phyloP scores from a whole-genome alignment of 2,113 vertebrate genomes.

The Tamias sibiricus region DNA sequence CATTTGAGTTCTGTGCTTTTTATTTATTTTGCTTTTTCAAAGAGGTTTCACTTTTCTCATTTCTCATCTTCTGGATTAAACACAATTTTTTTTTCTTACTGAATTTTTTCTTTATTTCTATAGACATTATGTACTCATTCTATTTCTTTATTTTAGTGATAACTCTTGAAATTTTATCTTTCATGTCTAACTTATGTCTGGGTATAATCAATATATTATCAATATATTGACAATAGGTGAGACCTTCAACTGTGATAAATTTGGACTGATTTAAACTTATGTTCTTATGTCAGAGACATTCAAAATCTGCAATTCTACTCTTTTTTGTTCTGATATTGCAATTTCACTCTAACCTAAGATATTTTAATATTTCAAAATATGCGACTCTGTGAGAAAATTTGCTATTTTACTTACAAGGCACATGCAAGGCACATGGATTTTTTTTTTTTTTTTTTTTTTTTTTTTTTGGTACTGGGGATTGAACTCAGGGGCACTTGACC shows the following conservation, averaged over 20 bases:
- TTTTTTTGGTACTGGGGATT: too few relatives aligned
- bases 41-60: not conserved
- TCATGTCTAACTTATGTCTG: conserved; percentile 40
- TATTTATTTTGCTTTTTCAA: not conserved
- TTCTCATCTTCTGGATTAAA: conserved; percentile 3
- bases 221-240: not conserved
- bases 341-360: not conserved
- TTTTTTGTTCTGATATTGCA: conserved; percentile 34
- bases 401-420: conserved; percentile 25
- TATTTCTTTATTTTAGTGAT: conserved; percentile 46
- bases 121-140: not conserved
- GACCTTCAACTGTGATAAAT: not conserved
- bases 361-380: conserved; percentile 53
- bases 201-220: not conserved
- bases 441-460: too few relatives aligned
- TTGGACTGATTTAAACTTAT: not conserved
- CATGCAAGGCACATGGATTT: not conserved
- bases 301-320: conserved; percentile 32
- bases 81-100: not conserved
- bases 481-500: too few relatives aligned
- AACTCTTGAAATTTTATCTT: conserved; percentile 30
- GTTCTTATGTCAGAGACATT: not conserved
- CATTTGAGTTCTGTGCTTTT: not conserved
- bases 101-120: not conserved
- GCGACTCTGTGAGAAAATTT: conserved; percentile 3